phyloP scores from a whole-genome alignment of 2,888 invertebrate species.

The Rutpela maculata region DNA sequence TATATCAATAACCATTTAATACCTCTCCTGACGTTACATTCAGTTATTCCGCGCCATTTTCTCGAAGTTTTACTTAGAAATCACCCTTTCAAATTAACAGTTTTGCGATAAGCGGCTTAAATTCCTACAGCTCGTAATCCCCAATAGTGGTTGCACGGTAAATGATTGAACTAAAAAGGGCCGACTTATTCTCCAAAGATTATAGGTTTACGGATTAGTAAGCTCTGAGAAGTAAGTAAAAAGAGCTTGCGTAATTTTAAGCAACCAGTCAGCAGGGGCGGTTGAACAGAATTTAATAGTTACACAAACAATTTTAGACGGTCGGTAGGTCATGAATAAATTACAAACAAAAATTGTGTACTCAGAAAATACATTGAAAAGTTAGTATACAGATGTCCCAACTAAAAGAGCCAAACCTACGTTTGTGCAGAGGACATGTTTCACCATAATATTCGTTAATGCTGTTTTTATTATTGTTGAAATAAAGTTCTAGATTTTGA shows the following conservation, averaged over 20 bases:
- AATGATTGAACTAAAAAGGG: conserved; percentile 29
- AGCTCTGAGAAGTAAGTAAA: conserved; percentile 3
- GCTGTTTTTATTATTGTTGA: too few species aligned
- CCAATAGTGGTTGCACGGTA: conserved; percentile 26
- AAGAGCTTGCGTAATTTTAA: conserved; percentile 3
- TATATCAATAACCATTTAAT: conserved; percentile 1
- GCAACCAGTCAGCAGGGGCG: not conserved
- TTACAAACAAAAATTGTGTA: too few species aligned
- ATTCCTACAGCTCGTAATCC: conserved; percentile 18
- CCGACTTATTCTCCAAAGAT: conserved; percentile 34
- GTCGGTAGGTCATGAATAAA: too few species aligned
- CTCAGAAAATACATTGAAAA: too few species aligned
- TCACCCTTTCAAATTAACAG: conserved; percentile 37
- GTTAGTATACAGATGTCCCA: too few species aligned
- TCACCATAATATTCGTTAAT: too few species aligned
- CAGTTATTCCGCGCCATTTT: conserved; percentile 21
- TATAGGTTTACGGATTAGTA: conserved; percentile 38
- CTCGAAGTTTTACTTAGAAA: conserved; percentile 28
- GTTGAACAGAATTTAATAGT: not conserved
- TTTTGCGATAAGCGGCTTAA: conserved; percentile 31
- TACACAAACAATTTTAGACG: too few species aligned
- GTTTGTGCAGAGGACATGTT: too few species aligned
- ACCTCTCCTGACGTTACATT: not conserved
- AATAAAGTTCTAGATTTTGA: too few species aligned
- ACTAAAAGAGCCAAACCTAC: too few species aligned